Base-by-base conservation (phyloP, 2,797 vertebrate genomes). In the Oceanodroma leucorhoa region DNA sequence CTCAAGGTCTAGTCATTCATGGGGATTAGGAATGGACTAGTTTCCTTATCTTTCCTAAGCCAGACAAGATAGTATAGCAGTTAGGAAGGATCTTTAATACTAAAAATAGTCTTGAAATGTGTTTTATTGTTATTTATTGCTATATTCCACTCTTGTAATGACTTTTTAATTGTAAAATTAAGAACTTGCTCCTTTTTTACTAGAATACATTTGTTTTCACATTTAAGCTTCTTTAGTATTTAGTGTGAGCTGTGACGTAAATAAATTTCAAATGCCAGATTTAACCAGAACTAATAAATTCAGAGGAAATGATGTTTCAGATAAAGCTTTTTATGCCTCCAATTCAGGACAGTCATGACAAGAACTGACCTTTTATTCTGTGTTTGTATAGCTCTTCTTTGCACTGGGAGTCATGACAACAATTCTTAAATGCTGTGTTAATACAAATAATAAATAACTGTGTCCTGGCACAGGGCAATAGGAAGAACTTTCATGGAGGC, bases 311-410 rank as follows among this genome's bases (percentile, higher is more conserved):
- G 22, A 45, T 78, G 48, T 86, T 96, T 94, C 51, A 51, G 45
- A 71, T 67, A 87, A 89, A 84, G 38, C 14, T 77, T 93, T 89
- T 62, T 29, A 45, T 75, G 30, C 34, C 19, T 94, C 57, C 29
- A 50, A 32, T 83, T 85, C 48, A 79, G 50, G 54, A 55, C 24
- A 67, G 14, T 70, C 13, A n/a, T 77, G 32, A 53, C 26, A 81
- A 89, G 36, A 75, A 81, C 21, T 93, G 85, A 91, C 69, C 64
- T 90, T 94, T 93, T 71, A 58, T 65, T 85, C 45, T 88, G 14
- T 87, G 23, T 89, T 94, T 94, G 32, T 78, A 15, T 94, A 87
- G 73, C 53, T 82, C 66, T 66, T 90, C 45, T 71, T 91, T 93
- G 45, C 20, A 26, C 38, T 62, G 50, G 62, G 27, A 79, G 72